Evolutionary conservation across 2,113 vertebrate genomes (phyloP).

Genomic region (Syngnathoides biaculeatus): DNA sequence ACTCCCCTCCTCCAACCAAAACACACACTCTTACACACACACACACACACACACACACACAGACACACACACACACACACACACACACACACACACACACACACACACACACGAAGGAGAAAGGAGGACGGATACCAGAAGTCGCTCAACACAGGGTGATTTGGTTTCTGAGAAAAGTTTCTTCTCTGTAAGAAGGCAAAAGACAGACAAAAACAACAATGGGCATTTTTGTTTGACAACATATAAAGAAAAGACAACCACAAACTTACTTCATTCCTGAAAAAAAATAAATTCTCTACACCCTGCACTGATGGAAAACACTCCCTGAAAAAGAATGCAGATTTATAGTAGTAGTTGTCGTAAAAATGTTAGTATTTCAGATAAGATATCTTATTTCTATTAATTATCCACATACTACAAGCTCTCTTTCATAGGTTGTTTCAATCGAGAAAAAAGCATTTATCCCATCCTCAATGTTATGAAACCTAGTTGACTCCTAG

Average conservation of each 20-base stretch:
- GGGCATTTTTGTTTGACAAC: background rate
- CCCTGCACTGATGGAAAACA: background rate
- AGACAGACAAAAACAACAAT: background rate
- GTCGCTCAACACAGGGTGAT: conserved; percentile 28
- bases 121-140: conserved; percentile 39
- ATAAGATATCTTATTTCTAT: too few relatives aligned
- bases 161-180: background rate
- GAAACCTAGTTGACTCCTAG: too few relatives aligned
- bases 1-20: conserved; percentile 57
- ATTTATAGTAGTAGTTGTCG: background rate
- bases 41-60: too few relatives aligned
- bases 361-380: too few relatives aligned
- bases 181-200: background rate
- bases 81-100: too few relatives aligned
- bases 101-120: conserved; percentile 12
- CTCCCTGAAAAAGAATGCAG: background rate
- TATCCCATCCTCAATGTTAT: too few relatives aligned
- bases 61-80: too few relatives aligned
- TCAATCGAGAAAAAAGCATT: too few relatives aligned
- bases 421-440: too few relatives aligned
- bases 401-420: too few relatives aligned
- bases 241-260: background rate
- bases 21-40: too few relatives aligned
- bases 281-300: background rate
- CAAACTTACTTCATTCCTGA: background rate